Evolutionary conservation across 2,888 invertebrate species (phyloP).

Genomic region (Lycocerus yunnanus): DNA sequence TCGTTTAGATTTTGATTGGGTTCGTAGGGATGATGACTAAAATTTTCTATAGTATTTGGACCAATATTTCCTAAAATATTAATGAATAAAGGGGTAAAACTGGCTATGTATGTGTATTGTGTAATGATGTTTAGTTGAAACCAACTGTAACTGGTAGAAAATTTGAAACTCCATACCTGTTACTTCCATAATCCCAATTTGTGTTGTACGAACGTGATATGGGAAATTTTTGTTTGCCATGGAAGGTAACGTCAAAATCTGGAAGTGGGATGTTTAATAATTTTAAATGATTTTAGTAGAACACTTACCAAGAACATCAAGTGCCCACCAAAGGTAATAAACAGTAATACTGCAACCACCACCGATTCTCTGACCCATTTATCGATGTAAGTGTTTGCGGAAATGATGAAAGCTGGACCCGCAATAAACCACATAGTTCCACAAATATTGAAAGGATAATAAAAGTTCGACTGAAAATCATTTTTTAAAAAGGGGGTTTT

Average conservation of each 20-base stretch:
- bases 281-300: not conserved
- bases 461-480: slow-evolving; percentile 68
- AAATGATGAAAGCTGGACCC: slow-evolving; percentile 77
- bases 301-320: slow-evolving; percentile 68
- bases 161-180: slow-evolving; percentile 35
- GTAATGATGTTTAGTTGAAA: not conserved
- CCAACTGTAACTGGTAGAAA: not conserved
- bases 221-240: slow-evolving; percentile 89
- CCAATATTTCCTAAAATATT: slow-evolving; percentile 53
- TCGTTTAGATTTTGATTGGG: slow-evolving; percentile 55
- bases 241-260: slow-evolving; percentile 82
- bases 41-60: slow-evolving; percentile 61
- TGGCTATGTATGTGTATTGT: not conserved
- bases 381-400: slow-evolving; percentile 79
- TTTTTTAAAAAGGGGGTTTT: not conserved
- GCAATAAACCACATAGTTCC: slow-evolving; percentile 88
- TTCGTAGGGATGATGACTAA: slow-evolving; percentile 68
- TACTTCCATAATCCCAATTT: slow-evolving; percentile 73
- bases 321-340: slow-evolving; percentile 67
- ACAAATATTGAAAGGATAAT: slow-evolving; percentile 80
- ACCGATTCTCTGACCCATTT: slow-evolving; percentile 80
- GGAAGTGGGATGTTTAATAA: slow-evolving; percentile 44
- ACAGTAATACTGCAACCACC: slow-evolving; percentile 67
- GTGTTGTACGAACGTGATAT: slow-evolving; percentile 86
- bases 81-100: slow-evolving; percentile 33